Base-by-base conservation (phyloP, 2,888 invertebrate species). In the Acleris sparsana region DNA sequence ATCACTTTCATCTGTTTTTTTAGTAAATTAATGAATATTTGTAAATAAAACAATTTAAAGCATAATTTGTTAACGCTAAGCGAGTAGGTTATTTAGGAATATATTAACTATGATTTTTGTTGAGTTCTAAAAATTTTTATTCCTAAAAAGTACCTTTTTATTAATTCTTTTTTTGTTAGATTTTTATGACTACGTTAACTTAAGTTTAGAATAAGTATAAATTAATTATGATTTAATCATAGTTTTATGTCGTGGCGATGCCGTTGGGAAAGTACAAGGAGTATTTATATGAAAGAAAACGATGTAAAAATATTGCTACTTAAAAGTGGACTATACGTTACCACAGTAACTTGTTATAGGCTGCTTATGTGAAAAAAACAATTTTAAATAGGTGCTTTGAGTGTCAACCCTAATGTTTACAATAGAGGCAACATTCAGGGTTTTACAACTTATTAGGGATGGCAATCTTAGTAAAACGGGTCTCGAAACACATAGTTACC, bases 401-500 rank as follows among this genome's bases (percentile, higher is more conserved):
- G 70, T 81, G 82, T 70, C 80, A 82, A 75, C 85, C 82, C 83
- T 81, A 68, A 70, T 53, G 25, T 58, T 46, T 55, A 17, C 49
- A 39, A 51, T 62, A 46, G 60, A 43, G 43, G 16, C 55, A 4
- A 20, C 44, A 3, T 3, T 11, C 20, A 20, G 16, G n/a, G 29
- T 56, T n/a, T 46, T 62, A 55, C 63, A 44, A 53, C 53, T 69
- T 33, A 9, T 74, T 75, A 80, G 83, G 83, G 81, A 77, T 84
- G 80, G 75, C 82, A 78, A 71, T 78, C 79, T 75, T 73, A 71
- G 75, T 62, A 57, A 70, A 88, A 91, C 92, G 92, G 92, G 92
- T 92, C 82, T 83, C 77, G 89, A 84, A 92, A 92, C 87, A 80
- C 75, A 84, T 85, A 90, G 92, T 92, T 92, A 92, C 92, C 92